Conservation (phyloP, 35 echinoderm and acorn worm genomes). For the Anneissia japonica region DNA sequence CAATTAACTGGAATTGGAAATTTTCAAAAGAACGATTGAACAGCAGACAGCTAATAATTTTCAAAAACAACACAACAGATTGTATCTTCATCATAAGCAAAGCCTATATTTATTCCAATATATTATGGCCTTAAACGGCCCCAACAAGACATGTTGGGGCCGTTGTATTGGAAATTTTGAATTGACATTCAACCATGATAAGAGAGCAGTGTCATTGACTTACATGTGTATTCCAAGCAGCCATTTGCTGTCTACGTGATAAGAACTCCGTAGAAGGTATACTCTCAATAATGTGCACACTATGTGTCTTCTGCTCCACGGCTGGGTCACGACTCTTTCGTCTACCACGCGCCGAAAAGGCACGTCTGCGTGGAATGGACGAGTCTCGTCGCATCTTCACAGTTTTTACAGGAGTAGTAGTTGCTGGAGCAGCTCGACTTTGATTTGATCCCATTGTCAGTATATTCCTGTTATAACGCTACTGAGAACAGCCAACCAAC, state of each 20-base stretch:
- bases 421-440: background rate
- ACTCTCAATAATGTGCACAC: slow-evolving; percentile 95
- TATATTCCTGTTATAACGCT: background rate
- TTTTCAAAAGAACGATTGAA: too few relatives aligned
- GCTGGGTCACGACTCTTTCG: background rate
- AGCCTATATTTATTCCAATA: background rate
- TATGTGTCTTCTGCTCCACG: slow-evolving; percentile 54
- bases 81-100: background rate
- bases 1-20: too few relatives aligned
- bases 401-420: background rate
- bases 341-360: background rate
- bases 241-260: slow-evolving; percentile 60
- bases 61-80: too few relatives aligned
- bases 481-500: background rate
- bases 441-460: background rate
- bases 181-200: background rate
- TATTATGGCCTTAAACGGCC: background rate
- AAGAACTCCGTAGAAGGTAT: slow-evolving; percentile 79
- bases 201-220: background rate
- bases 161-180: background rate
- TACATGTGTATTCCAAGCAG: slow-evolving; percentile 75
- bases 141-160: background rate
- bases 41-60: too few relatives aligned
- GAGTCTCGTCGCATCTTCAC: background rate
- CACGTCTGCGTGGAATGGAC: background rate